Evolutionary conservation across 2,888 invertebrate genomes (phyloP).

Genomic region (Parapristionchus giblindavisi): DNA sequence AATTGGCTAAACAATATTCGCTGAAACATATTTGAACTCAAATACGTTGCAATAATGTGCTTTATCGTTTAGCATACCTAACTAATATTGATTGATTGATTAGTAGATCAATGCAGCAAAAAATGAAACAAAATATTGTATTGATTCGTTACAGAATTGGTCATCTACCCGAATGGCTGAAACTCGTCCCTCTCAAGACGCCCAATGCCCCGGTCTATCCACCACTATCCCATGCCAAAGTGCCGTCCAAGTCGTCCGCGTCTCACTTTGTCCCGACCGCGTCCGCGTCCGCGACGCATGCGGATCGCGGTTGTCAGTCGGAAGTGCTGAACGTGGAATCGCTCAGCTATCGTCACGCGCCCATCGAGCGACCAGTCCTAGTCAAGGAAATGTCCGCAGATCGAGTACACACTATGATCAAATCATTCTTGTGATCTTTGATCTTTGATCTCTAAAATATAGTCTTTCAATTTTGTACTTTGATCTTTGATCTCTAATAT

Average conservation of each 20-base stretch:
- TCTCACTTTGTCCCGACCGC: background rate
- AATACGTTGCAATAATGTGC: no score
- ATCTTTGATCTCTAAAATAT: background rate
- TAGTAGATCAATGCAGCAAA: background rate
- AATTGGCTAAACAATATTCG: no score
- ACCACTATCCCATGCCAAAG: background rate
- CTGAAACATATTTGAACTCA: no score
- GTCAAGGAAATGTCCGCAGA: conserved; percentile 14
- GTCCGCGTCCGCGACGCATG: background rate
- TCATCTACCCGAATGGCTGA: conserved; percentile 27
- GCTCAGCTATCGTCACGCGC: background rate
- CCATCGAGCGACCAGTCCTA: background rate
- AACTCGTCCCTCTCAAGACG: conserved; percentile 4
- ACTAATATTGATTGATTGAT: no score
- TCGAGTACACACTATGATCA: conserved; percentile 29
- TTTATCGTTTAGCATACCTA: no score
- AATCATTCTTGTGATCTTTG: conserved; percentile 26
- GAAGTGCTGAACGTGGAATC: background rate
- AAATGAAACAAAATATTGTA: no score
- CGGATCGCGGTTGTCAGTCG: background rate
- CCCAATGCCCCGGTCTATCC: background rate
- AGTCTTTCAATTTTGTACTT: background rate
- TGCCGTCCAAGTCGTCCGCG: background rate
- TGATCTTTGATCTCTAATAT: background rate
- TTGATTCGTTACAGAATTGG: conserved; percentile 14